Base-by-base conservation (phyloP, 2,797 vertebrate genomes). In the Anniella stebbinsi region DNA sequence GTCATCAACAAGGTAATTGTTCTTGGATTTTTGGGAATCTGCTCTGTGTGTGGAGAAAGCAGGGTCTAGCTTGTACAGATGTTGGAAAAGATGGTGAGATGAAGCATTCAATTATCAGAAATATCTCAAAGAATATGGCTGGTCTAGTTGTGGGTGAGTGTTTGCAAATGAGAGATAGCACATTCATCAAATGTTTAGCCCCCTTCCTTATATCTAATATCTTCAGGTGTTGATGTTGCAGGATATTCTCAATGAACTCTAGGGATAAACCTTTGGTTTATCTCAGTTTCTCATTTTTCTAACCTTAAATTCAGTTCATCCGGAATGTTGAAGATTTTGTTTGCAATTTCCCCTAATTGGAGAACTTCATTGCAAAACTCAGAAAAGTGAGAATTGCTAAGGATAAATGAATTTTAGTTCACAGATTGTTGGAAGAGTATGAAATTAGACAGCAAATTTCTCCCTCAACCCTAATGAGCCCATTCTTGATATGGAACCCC, bases 1-100 rank as follows among this genome's bases (percentile, higher is more conserved):
- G 91, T 95, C 89, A 93, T 88, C 93, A 63, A 93, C 93, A 93
- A 94, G 92, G 84, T 86, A 86, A 92, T 94, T 94, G 91, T 89
- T 89, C 92, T 83, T 17, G 4, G 17, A 92, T 89, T 78, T 0
- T 1, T 73, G 93, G 70, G 91, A 87, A 45, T 45, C 82, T 93
- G 18, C 72, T 93, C 89, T 94, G 12, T n/a, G 92, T 92, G 84
- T 70, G 94, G 86, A 90, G 45, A 91, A 94, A 89, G 76, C 54
- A 90, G 93, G 45, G 54, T 30, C 41, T 86, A 25, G 89, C 92
- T 95, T 93, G 93, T 92, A 90, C 87, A 92, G 60, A 81, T 33
- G 91, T 90, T 25, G 25, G 38, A 28, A 88, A 87, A 84, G 76
- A 92, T 54, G 21, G 45, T 4, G 76, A 86, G 87, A 90, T 72